These are phyloP conservation scores for Glyphotaelius pellucidus DNA, from an alignment of 2,888 invertebrate species.

Conservation along the genomic window DNA sequence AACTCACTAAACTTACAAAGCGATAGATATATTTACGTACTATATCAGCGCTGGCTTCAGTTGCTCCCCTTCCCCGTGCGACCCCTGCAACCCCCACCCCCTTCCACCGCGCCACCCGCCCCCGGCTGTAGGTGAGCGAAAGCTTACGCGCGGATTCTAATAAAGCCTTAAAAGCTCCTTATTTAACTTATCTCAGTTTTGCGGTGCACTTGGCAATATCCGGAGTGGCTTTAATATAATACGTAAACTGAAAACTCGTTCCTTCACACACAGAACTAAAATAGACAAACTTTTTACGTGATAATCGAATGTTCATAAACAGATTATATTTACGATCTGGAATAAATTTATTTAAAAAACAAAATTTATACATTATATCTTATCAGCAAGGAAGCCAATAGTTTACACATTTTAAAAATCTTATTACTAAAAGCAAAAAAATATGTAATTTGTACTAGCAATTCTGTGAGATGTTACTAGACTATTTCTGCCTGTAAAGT, in stretches of 20 bases:
- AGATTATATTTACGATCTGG: not conserved
- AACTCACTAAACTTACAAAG: not conserved
- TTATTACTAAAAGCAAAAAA: too few species aligned
- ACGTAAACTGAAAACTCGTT: conserved; percentile 43
- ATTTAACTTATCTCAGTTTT: conserved; percentile 61
- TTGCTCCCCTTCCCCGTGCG: not conserved
- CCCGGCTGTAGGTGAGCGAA: conserved; percentile 8
- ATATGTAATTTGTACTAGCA: too few species aligned
- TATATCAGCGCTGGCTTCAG: not conserved
- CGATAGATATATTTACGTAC: not conserved
- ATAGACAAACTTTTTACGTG: conserved; percentile 1
- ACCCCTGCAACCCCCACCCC: not conserved
- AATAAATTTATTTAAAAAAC: too few species aligned
- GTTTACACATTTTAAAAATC: too few species aligned
- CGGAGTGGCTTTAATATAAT: conserved; percentile 55
- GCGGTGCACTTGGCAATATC: conserved; percentile 54
- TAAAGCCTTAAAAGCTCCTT: conserved; percentile 61
- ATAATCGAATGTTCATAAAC: not conserved
- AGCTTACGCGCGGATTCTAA: conserved; percentile 58
- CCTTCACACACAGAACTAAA: not conserved
- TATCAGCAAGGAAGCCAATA: too few species aligned
- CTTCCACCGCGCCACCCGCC: not conserved
- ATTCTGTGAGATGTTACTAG: too few species aligned
- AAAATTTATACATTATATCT: too few species aligned
- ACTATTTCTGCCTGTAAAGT: too few species aligned